Evolutionary conservation across 2,113 vertebrate species (phyloP), one percentile per base, ranked within the genome.

Genomic region (Neoarius graeffei): DNA sequence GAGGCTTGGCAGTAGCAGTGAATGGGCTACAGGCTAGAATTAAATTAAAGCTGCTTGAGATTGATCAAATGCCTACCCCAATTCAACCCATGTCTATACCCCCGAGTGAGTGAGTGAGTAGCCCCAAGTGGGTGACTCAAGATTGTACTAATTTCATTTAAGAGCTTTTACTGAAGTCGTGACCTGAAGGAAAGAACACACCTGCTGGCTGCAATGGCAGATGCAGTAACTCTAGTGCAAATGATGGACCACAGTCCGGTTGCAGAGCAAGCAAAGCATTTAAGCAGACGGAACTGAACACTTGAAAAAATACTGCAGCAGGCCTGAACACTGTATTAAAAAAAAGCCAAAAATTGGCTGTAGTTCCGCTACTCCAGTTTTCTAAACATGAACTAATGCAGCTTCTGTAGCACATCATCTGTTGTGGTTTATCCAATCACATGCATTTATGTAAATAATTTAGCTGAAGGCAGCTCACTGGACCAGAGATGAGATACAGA

Each of bases 11-110:
- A 80, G 52, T 7, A 17, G 25, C 52, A 80, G n/a, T 56, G 25
- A 80, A 56, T 80, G 3, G n/a, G n/a, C 17, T 80, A 14, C 76
- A 56, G 52, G 2, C 52, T 56, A 17, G n/a, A 56, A 80, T 77
- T 54, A 80, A 56, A 80, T 77, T 54, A 80, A 80, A 56, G n/a
- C 76, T 80, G 25, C 52, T 77, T n/a, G 20, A 74, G 42, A 13
- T 11, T 79, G 13, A 56, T 27, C 25, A 56, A 56, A 80, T 54
- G 74, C 74, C 23, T n/a, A 54, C 52, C 74, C 42, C 74, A 20
- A 52, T 77, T 54, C 14, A 25, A n/a, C 42, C 42, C 42, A 42
- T n/a, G 50, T 77, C 48, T 54, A 54, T 54, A 13, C 50, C 74
- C 19, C 48, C 20, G 20, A 50, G 1, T 77, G 74, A 52, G 3